These are phyloP conservation scores for Ariolimax columbianus DNA, from an alignment of 2,888 invertebrate genomes.

Conservation along the genomic window DNA sequence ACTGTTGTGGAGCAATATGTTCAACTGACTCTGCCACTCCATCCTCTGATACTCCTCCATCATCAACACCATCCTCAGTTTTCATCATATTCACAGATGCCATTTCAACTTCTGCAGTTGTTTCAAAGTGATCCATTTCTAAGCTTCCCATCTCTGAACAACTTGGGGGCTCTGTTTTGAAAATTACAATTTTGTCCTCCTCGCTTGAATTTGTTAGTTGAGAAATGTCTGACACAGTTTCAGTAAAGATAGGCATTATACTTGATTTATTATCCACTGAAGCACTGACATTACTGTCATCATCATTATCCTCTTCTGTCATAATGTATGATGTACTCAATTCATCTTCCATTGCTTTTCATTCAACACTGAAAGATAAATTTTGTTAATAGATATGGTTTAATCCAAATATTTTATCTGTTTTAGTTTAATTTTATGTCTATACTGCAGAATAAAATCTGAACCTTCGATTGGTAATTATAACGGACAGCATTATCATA, in stretches of 20 bases:
- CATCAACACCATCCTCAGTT: slow-evolving; percentile 21
- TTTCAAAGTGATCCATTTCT: slow-evolving; percentile 36
- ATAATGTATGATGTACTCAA: slow-evolving; percentile 34
- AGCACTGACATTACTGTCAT: background rate
- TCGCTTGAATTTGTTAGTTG: slow-evolving; percentile 22
- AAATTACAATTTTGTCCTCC: slow-evolving; percentile 27
- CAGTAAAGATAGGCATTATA: slow-evolving; percentile 20
- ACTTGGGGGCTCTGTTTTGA: slow-evolving; percentile 32
- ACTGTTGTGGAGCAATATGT: slow-evolving; percentile 54
- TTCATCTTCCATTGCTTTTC: slow-evolving; percentile 36
- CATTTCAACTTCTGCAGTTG: slow-evolving; percentile 32
- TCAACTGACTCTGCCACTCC: slow-evolving; percentile 10
- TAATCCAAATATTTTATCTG: background rate
- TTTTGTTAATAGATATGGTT: background rate
- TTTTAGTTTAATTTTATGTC: too few relatives aligned
- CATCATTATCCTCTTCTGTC: slow-evolving; percentile 34
- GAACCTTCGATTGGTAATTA: too few relatives aligned
- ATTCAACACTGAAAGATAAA: background rate
- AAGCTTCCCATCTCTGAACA: slow-evolving; percentile 36
- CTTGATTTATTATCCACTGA: slow-evolving; percentile 1
- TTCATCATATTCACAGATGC: slow-evolving; percentile 30
- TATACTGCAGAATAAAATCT: too few relatives aligned
- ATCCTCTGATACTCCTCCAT: slow-evolving; percentile 1
- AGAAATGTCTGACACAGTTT: slow-evolving; percentile 8
- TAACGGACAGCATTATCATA: too few relatives aligned